Evolutionary conservation across 2,797 vertebrate species (phyloP), one percentile per base, ranked within the genome.

Genomic region (Platyrinchus mystaceus): DNA sequence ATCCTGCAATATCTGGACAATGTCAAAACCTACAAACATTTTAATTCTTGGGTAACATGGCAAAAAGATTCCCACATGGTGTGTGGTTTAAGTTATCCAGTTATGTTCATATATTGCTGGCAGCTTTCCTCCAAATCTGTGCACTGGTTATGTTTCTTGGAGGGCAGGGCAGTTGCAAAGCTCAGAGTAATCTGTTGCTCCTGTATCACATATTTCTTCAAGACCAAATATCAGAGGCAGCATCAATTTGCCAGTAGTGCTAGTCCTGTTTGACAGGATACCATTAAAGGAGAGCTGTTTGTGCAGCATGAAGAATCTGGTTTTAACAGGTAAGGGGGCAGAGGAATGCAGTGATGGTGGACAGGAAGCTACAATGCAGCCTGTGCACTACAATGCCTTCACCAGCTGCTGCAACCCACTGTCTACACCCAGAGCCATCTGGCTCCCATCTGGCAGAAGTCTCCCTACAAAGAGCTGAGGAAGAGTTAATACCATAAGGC

Each of bases 401-500:
- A 44, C 24, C 50, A 84, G 59, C 76, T 87, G 77, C 75, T 74
- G 39, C 37, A 76, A 30, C 27, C 27, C 59, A 28, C 43, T 64
- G 70, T 69, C 87, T 53, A 39, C 74, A 74, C 16, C 60, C 78
- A 87, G 67, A 84, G 56, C 84, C 63, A 84, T 23, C 83, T 84
- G 92, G 74, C 43, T 95, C 47, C 89, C 93, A 87, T 62, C 83
- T 90, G 69, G 86, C 70, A 89, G 62, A 76, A 81, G 63, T 46
- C 64, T 66, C 70, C 37, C 49, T 21, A 9, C 30, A 36, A 81
- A 78, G 14, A 62, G 36, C 58, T n/a, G 63, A 79, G 24, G 56
- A 90, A 90, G 56, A 79, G 37, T 79, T 90, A 90, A 82, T 30
- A 43, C 14, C 34, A 64, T 17, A 79, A 90, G 63, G 41, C 62